Conservation (phyloP, 2,888 invertebrate species). For the Spodoptera picta region DNA sequence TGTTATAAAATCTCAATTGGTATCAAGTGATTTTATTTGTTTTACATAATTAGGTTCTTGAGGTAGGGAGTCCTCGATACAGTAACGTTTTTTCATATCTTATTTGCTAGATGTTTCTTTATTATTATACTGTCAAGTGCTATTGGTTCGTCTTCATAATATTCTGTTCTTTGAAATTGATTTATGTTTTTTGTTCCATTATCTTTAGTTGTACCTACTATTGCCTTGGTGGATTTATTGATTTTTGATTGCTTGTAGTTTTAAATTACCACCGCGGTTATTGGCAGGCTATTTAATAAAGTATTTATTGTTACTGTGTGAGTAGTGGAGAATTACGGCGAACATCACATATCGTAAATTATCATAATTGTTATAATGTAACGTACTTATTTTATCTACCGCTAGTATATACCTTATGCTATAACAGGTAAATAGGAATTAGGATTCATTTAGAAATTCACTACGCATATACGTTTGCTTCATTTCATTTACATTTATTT, state of each 20-base stretch:
- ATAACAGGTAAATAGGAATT: neutral
- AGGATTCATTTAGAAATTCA: no score
- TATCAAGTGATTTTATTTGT: conserved; percentile 21
- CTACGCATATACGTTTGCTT: no score
- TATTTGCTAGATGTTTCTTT: conserved; percentile 1
- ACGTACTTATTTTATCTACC: conserved; percentile 4
- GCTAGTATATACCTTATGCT: no score
- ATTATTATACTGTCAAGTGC: neutral
- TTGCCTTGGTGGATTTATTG: neutral
- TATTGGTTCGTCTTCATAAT: no score
- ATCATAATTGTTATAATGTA: neutral
- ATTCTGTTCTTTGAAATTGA: no score
- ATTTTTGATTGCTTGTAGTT: neutral
- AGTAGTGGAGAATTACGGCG: conserved; percentile 3
- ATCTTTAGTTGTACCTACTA: no score
- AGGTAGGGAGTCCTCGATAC: conserved; percentile 15
- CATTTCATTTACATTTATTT: no score
- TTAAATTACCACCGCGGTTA: neutral
- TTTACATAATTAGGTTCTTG: conserved; percentile 7
- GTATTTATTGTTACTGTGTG: neutral
- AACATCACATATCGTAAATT: conserved; percentile 5
- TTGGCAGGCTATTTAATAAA: no score
- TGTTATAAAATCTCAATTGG: conserved; percentile 7
- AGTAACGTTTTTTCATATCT: conserved; percentile 13
- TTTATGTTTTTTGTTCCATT: no score